Evolutionary conservation across 2,888 invertebrate genomes (phyloP).

Genomic region (Tinea pellionella): DNA sequence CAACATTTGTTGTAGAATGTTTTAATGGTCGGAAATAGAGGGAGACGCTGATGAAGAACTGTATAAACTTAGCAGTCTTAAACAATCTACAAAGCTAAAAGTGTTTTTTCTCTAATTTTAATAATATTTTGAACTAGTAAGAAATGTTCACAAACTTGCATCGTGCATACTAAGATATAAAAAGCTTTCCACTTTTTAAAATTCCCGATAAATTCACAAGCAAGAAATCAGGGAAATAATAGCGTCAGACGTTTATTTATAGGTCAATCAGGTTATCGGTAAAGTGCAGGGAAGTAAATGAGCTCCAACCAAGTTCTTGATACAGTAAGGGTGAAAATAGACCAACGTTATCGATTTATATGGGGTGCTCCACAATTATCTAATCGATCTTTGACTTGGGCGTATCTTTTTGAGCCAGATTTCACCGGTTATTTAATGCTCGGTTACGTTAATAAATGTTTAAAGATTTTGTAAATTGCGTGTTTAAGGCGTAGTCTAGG

Average conservation of each 20-base stretch:
- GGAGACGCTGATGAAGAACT: no score
- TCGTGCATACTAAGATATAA: not conserved
- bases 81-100: no score
- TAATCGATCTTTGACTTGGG: slow-evolving; percentile 6
- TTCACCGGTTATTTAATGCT: not conserved
- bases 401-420: not conserved
- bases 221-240: not conserved
- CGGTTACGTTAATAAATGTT: not conserved
- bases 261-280: slow-evolving; percentile 37
- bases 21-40: no score
- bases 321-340: not conserved
- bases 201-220: not conserved
- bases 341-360: slow-evolving; percentile 7
- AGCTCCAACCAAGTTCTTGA: slow-evolving; percentile 18
- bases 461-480: no score
- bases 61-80: no score
- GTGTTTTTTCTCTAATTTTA: not conserved
- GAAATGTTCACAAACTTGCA: not conserved
- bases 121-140: no score
- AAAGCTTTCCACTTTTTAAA: not conserved
- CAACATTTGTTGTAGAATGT: no score
- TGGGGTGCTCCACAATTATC: slow-evolving; percentile 5
- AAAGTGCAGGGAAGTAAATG: slow-evolving; percentile 26
- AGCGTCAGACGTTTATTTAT: slow-evolving; percentile 24
- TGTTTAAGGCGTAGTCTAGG: not conserved